Conservation (phyloP, 2,888 invertebrate genomes). For the Orthonevra nobilis region DNA sequence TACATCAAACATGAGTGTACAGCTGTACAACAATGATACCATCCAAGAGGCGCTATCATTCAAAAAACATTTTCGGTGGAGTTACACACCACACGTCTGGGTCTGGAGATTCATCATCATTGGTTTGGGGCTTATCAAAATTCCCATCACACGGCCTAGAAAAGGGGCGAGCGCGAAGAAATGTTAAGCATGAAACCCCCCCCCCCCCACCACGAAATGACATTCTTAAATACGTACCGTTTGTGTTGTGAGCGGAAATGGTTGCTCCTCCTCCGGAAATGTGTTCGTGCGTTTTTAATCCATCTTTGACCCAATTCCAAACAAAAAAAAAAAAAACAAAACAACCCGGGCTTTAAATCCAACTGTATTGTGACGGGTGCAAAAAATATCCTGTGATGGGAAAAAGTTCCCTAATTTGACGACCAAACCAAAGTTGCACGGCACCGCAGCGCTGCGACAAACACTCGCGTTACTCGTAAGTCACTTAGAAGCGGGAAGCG, state of each 20-base stretch:
- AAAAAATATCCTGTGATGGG: slow-evolving; percentile 20
- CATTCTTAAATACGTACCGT: slow-evolving; percentile 38
- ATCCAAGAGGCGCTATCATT: slow-evolving; percentile 18
- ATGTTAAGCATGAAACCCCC: slow-evolving; percentile 1
- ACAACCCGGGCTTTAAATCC: slow-evolving; percentile 51
- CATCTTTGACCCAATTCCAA: slow-evolving; percentile 65
- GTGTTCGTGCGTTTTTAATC: slow-evolving; percentile 55
- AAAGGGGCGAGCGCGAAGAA: slow-evolving; percentile 21
- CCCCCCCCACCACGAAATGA: neutral
- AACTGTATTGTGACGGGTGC: slow-evolving; percentile 34
- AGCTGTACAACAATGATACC: slow-evolving; percentile 3
- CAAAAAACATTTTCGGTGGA: slow-evolving; percentile 10
- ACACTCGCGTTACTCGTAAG: neutral
- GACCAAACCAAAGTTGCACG: too few species aligned
- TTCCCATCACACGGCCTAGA: slow-evolving; percentile 43
- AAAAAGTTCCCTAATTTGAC: slow-evolving; percentile 21
- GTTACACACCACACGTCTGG: neutral
- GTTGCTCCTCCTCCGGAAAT: slow-evolving; percentile 33
- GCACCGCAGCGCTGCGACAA: slow-evolving; percentile 2
- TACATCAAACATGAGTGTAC: slow-evolving; percentile 7
- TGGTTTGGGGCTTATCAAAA: slow-evolving; percentile 28
- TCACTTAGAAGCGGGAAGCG: slow-evolving; percentile 19
- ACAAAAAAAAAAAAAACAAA: too few species aligned
- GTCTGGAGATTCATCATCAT: slow-evolving; percentile 42
- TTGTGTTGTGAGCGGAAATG: slow-evolving; percentile 7